A percentile compares a stretch with the other conserved stretches of the same genome.
Conservation (phyloP, 1,140 invertebrate species). For the Scaptodrosophila lebanonensis region DNA sequence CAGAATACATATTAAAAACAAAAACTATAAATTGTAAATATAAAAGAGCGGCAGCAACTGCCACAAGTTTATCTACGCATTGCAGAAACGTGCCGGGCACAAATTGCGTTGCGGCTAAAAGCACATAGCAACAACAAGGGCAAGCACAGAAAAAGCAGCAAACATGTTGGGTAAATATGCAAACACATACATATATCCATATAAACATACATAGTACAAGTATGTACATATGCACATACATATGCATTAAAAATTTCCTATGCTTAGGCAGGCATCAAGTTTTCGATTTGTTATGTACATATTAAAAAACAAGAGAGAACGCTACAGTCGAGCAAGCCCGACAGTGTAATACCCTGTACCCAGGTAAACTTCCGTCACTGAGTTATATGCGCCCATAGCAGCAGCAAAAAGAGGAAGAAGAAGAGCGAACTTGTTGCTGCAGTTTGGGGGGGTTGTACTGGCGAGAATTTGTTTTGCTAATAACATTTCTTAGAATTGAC, state of each 20-base stretch:
- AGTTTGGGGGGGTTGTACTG: too few relatives aligned
- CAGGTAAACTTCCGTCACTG: too few relatives aligned
- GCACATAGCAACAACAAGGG: conserved; percentile 20
- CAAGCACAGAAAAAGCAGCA: conserved; percentile 30
- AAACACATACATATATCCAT: conserved; percentile 20
- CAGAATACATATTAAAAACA: conserved; percentile 7
- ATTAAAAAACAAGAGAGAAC: too few relatives aligned
- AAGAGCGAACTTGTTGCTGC: too few relatives aligned
- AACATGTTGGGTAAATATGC: conserved; percentile 72
- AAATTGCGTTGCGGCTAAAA: conserved; percentile 73
- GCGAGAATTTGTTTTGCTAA: too few relatives aligned
- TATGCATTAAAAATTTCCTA: too few relatives aligned
- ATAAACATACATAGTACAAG: conserved; percentile 5
- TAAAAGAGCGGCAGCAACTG: conserved; percentile 20
- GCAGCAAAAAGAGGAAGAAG: too few relatives aligned
- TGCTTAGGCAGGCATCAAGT: too few relatives aligned
- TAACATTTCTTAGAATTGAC: too few relatives aligned
- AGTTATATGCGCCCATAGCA: too few relatives aligned
- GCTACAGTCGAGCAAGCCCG: too few relatives aligned
- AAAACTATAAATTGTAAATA: conserved; percentile 8
- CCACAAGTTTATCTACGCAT: conserved; percentile 50
- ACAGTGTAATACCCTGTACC: too few relatives aligned
- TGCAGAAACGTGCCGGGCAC: conserved; percentile 59
- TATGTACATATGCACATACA: conserved; percentile 11
- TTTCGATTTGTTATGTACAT: conserved; percentile 48